Conservation (phyloP, 2,113 vertebrate genomes). For the Galeopterus variegatus region DNA sequence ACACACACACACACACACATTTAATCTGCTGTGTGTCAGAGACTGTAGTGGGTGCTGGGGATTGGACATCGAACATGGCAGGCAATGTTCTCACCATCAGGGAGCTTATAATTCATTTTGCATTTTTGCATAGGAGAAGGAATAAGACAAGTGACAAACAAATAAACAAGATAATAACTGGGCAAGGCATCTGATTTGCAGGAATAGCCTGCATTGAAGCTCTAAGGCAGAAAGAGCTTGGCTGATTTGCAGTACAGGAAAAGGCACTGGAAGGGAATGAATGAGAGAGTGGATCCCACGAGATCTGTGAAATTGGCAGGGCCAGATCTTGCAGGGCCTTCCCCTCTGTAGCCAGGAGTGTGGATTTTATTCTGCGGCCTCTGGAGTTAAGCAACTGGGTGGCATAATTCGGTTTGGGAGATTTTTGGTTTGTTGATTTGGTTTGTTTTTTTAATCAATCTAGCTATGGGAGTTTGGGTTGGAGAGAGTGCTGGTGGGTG, state of each 20-base stretch:
- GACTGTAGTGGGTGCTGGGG: not conserved
- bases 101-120: not conserved
- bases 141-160: not conserved
- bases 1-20: too few species aligned
- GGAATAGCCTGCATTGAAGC: not conserved
- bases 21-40: not conserved
- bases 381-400: not conserved
- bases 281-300: not conserved
- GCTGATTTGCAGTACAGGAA: not conserved
- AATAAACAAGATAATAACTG: not conserved
- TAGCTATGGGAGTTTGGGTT: not conserved
- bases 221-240: not conserved
- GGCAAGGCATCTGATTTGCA: not conserved
- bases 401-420: not conserved
- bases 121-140: not conserved
- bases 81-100: too few species aligned
- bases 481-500: not conserved
- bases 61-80: not conserved
- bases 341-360: not conserved
- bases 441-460: not conserved
- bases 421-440: not conserved
- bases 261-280: not conserved
- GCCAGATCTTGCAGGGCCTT: not conserved
- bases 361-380: not conserved
- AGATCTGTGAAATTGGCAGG: not conserved